Evolutionary conservation across 2,888 invertebrate species (phyloP), one percentile per base, ranked within the genome.

Genomic region (Sycophila texana): DNA sequence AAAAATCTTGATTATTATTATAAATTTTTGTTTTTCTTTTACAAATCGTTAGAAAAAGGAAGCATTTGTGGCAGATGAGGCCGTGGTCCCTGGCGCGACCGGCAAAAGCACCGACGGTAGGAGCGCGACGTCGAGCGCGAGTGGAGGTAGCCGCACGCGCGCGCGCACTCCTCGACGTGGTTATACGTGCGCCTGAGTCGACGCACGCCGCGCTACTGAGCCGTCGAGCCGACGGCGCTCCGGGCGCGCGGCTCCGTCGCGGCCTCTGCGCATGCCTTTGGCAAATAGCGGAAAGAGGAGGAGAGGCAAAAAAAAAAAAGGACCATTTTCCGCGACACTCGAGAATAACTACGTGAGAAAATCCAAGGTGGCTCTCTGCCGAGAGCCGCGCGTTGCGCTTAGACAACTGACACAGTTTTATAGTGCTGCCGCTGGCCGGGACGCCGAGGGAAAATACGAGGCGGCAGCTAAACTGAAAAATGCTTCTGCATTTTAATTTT

Each of bases 121-220:
- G 49, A 68, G 60, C 60, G 39, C 39, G 39, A 4, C 39, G 4
- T n/a, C 49, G 51, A 49, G 47, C 20, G 4, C 14, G 0, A 2
- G n/a, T 1, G 12, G 4, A 26, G 26, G 26, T 26, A 3, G 26
- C 49, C 4, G n/a, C 16, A 30, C 30, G 61, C n/a, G n/a, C 61
- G 61, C 26, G 26, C 66, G 53, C 53, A 61, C 22, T 14, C 30
- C 22, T 47, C 55, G 14, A 51, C 67, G 75, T 18, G 58, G 26
- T 2, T 53, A 83, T 85, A 86, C 88, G 86, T 89, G 88, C 89
- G 89, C 87, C 87, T 87, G 80, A 87, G 86, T 87, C 88, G 89
- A 88, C 89, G 89, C 90, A 89, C 89, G 89, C 88, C 88, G 90
- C 88, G 89, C 88, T 88, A 89, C 90, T 90, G 88, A 78, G 72